A percentile compares a stretch with the other conserved stretches of the same genome.
Conservation (phyloP, 2,888 invertebrate genomes). For the Chrysodeixis includens region DNA sequence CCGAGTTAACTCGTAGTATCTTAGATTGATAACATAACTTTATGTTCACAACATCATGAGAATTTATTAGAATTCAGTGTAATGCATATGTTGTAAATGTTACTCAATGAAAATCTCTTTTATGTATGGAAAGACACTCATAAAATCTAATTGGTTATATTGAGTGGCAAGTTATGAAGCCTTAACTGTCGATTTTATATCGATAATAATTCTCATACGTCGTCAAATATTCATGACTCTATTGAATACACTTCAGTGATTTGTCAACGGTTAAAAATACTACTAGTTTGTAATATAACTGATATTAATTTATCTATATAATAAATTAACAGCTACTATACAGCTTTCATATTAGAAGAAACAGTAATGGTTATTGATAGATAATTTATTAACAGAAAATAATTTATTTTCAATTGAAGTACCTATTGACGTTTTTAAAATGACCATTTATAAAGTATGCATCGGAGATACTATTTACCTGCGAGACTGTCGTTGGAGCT, state of each 20-base stretch:
- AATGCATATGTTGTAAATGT: neutral
- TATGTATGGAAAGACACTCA: neutral
- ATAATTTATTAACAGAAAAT: too few species aligned
- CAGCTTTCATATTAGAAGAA: too few species aligned
- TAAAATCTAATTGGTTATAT: neutral
- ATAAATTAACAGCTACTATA: too few species aligned
- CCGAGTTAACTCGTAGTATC: neutral
- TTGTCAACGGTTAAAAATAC: neutral
- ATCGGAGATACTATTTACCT: too few species aligned
- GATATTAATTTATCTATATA: too few species aligned
- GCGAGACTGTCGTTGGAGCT: too few species aligned
- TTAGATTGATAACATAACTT: neutral
- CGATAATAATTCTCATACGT: neutral
- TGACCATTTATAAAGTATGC: too few species aligned
- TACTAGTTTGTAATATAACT: too few species aligned
- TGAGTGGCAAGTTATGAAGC: neutral
- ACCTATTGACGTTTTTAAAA: too few species aligned
- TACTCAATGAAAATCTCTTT: neutral
- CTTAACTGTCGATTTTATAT: neutral
- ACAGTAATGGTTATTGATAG: too few species aligned
- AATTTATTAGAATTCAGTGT: neutral
- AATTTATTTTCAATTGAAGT: too few species aligned
- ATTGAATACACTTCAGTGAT: neutral
- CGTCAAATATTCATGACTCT: neutral
- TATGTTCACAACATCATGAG: neutral